These are phyloP conservation scores for Takifugu ocellatus DNA, from an alignment of 2,797 vertebrate species.

Conservation along the genomic window DNA sequence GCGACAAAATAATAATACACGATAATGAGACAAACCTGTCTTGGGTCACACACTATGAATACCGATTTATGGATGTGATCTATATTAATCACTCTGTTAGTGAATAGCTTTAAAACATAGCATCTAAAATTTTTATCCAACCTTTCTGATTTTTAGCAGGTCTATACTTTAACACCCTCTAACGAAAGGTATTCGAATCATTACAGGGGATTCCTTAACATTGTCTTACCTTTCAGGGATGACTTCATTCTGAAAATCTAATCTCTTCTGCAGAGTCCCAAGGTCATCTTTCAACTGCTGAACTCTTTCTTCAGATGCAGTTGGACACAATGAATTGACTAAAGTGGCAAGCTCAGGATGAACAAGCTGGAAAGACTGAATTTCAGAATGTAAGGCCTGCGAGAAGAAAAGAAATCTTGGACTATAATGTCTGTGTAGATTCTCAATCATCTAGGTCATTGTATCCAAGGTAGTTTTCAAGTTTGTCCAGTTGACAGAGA, in stretches of 20 bases:
- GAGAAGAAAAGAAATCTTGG: conserved; percentile 2
- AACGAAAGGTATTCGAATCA: background rate
- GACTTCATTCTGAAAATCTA: conserved; percentile 70
- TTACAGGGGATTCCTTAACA: background rate
- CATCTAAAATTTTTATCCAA: too few relatives aligned
- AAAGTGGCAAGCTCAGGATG: conserved; percentile 74
- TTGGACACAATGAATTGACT: conserved; percentile 75
- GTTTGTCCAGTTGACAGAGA: too few relatives aligned
- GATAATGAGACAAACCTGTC: conserved; percentile 2
- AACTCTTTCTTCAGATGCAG: conserved; percentile 76
- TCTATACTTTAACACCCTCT: background rate
- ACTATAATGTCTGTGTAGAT: too few relatives aligned
- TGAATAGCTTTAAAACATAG: too few relatives aligned
- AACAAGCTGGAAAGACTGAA: conserved; percentile 65
- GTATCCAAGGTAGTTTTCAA: too few relatives aligned
- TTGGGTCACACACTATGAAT: too few relatives aligned
- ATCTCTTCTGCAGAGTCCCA: conserved; percentile 76
- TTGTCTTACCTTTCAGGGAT: conserved; percentile 82
- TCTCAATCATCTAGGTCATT: too few relatives aligned
- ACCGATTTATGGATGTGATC: too few relatives aligned
- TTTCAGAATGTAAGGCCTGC: conserved; percentile 80
- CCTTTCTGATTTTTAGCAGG: background rate
- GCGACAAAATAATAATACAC: background rate
- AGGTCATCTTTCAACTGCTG: conserved; percentile 75
- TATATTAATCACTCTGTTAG: too few relatives aligned